These are phyloP conservation scores for Acanthoscelides obtectus DNA, from an alignment of 2,888 invertebrate species.

Conservation along the genomic window DNA sequence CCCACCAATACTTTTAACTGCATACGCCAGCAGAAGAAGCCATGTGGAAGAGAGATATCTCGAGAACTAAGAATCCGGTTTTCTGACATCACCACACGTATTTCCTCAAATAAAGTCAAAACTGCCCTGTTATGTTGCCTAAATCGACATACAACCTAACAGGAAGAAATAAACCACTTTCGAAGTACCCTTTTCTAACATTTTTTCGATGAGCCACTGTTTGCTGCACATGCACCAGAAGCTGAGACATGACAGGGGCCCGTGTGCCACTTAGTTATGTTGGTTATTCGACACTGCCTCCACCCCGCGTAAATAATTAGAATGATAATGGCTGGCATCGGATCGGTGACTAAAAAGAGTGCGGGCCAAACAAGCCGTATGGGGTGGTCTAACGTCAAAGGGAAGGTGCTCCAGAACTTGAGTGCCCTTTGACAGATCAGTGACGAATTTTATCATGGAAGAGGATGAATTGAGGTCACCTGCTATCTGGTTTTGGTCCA, in stretches of 20 bases:
- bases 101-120: too few relatives aligned
- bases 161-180: too few relatives aligned
- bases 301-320: slow-evolving; percentile 47
- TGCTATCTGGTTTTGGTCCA: not conserved
- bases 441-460: not conserved
- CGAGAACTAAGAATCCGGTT: too few relatives aligned
- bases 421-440: not conserved
- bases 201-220: not conserved
- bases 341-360: slow-evolving; percentile 38
- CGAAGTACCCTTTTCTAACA: too few relatives aligned
- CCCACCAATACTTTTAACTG: too few relatives aligned
- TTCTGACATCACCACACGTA: too few relatives aligned
- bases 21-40: too few relatives aligned
- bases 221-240: slow-evolving; percentile 13
- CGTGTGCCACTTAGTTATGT: slow-evolving; percentile 48
- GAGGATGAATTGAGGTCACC: not conserved
- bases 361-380: slow-evolving; percentile 42
- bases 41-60: too few relatives aligned
- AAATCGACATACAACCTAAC: too few relatives aligned
- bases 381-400: slow-evolving; percentile 17
- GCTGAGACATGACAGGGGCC: slow-evolving; percentile 22
- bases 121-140: too few relatives aligned
- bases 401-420: slow-evolving; percentile 15
- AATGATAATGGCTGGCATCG: slow-evolving; percentile 47
- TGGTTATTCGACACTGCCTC: slow-evolving; percentile 44